Conservation (phyloP, 1,140 invertebrate genomes). For the Brachionus paranguensis region DNA sequence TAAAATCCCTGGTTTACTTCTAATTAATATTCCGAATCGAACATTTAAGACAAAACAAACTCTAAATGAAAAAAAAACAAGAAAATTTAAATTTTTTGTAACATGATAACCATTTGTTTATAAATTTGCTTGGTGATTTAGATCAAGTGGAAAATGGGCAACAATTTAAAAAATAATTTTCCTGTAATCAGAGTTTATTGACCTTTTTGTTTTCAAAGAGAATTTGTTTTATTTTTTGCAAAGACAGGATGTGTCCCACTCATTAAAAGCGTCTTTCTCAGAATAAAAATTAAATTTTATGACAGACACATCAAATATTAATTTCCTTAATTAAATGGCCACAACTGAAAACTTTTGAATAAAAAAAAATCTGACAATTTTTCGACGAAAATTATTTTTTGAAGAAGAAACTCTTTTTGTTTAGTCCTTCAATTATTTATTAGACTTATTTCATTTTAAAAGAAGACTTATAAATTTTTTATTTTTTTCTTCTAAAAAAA, state of each 20-base stretch:
- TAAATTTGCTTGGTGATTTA: not conserved
- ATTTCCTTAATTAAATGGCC: not conserved
- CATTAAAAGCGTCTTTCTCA: not conserved
- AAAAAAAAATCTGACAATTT: no score
- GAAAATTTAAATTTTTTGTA: not conserved
- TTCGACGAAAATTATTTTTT: no score
- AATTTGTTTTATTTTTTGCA: not conserved
- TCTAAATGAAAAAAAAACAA: slow-evolving; percentile 13
- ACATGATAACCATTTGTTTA: slow-evolving; percentile 8
- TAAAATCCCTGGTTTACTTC: not conserved
- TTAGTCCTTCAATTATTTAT: no score
- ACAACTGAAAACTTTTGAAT: no score
- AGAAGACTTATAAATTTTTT: no score
- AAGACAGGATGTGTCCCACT: not conserved
- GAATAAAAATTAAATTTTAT: not conserved
- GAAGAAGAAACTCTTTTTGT: not conserved
- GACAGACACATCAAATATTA: not conserved
- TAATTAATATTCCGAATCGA: slow-evolving; percentile 23
- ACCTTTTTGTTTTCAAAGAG: not conserved
- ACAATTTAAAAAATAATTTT: not conserved
- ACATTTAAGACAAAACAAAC: slow-evolving; percentile 30
- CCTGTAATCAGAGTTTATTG: slow-evolving; percentile 12
- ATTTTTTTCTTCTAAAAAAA: no score
- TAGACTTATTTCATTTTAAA: no score
- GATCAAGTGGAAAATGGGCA: not conserved